phyloP scores from a whole-genome alignment of 2,888 invertebrate genomes.

The Drosophila acutilabella region DNA sequence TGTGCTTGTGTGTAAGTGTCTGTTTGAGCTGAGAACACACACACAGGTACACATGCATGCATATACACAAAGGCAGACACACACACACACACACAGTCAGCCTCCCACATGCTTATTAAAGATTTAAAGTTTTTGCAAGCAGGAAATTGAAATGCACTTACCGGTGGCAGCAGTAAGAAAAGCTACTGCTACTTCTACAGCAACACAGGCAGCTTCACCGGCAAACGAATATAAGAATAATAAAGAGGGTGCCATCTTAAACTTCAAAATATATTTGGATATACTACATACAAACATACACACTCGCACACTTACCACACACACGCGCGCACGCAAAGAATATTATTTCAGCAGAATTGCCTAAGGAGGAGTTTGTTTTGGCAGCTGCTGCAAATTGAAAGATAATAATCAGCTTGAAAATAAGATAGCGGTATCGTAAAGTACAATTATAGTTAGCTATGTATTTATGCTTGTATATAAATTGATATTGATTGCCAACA shows the following conservation, averaged over 20 bases:
- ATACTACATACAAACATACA: slow-evolving; percentile 12
- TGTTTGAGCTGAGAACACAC: slow-evolving; percentile 21
- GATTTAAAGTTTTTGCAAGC: slow-evolving; percentile 69
- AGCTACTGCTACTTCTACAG: slow-evolving; percentile 23
- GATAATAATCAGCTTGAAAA: slow-evolving; percentile 64
- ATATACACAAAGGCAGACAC: slow-evolving; percentile 15
- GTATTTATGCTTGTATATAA: slow-evolving; percentile 2
- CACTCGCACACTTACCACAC: slow-evolving; percentile 6
- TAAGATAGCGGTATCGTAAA: slow-evolving; percentile 33
- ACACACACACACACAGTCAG: slow-evolving; percentile 19
- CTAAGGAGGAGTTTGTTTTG: slow-evolving; percentile 63
- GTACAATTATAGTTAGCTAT: slow-evolving; percentile 28
- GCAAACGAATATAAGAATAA: slow-evolving; percentile 60
- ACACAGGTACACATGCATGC: slow-evolving; percentile 12
- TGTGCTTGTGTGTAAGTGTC: slow-evolving; percentile 7
- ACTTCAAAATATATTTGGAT: slow-evolving; percentile 33
- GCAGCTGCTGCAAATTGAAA: slow-evolving; percentile 74
- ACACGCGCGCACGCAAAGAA: slow-evolving; percentile 23
- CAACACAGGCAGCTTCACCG: slow-evolving; percentile 11
- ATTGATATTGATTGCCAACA: background rate
- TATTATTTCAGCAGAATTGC: slow-evolving; percentile 52
- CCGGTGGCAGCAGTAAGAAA: slow-evolving; percentile 52
- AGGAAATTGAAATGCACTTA: slow-evolving; percentile 78
- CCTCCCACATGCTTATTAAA: slow-evolving; percentile 65
- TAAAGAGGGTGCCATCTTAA: slow-evolving; percentile 52